Conservation (phyloP, 2,888 invertebrate species). For the Rotaria socialis region DNA sequence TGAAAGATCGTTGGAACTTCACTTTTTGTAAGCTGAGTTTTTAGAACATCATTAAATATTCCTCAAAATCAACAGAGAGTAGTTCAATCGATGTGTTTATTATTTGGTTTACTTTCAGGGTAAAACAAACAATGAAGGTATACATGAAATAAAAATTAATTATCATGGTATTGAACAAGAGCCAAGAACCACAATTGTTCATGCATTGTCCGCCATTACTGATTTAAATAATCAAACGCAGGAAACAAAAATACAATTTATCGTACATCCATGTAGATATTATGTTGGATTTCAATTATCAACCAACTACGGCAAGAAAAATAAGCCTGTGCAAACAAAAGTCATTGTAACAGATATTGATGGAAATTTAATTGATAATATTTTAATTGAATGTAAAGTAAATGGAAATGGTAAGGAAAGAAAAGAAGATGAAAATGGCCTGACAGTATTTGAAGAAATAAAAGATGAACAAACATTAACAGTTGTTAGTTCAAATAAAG, state of each 20-base stretch:
- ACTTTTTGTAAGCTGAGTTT: background rate
- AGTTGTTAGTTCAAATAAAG: conserved; percentile 19
- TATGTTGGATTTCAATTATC: conserved; percentile 25
- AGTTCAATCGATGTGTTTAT: background rate
- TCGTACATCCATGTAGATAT: conserved; percentile 22
- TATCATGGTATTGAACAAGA: conserved; percentile 28
- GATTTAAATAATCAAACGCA: conserved; percentile 34
- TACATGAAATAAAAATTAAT: background rate
- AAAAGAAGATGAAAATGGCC: conserved; percentile 32
- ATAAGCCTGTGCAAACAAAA: background rate
- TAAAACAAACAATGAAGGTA: background rate
- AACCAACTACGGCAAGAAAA: background rate
- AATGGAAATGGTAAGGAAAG: background rate
- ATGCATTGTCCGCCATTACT: conserved; percentile 13
- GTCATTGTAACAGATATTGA: conserved; percentile 19
- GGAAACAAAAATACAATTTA: conserved; percentile 30
- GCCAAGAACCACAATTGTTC: background rate
- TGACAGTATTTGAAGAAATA: background rate
- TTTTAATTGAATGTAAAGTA: conserved; percentile 24
- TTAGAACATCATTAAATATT: background rate
- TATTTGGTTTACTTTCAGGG: background rate
- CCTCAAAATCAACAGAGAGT: background rate
- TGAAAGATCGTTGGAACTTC: background rate
- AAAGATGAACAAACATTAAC: conserved; percentile 28
- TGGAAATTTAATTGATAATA: conserved; percentile 35